Conservation (phyloP, 2,113 vertebrate genomes). For the Dasyornis broadbenti region DNA sequence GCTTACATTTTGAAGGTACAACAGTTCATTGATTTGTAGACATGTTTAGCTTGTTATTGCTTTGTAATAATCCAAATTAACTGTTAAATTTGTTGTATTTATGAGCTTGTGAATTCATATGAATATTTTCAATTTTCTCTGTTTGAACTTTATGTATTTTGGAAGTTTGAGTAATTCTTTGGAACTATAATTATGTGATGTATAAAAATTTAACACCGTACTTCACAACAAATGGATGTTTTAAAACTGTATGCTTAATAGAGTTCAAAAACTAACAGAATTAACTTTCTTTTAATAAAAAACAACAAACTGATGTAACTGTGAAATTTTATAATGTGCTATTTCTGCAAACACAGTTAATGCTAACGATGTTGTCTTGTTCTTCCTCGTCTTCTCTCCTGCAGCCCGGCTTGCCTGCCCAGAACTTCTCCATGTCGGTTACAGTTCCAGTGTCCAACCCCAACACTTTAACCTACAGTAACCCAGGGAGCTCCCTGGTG, state of each 20-base stretch:
- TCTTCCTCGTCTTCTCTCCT: conserved; percentile 3
- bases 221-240: background rate
- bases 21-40: background rate
- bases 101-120: background rate
- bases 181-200: background rate
- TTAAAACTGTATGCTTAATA: background rate
- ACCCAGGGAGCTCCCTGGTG: conserved; percentile 85
- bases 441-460: conserved; percentile 94
- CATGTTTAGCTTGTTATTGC: background rate
- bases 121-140: background rate
- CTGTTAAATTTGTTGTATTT: background rate
- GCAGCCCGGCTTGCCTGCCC: conserved; percentile 90
- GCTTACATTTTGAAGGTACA: conserved; percentile 32
- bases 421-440: conserved; percentile 98
- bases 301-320: background rate
- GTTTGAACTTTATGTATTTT: background rate
- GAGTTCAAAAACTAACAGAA: conserved; percentile 51
- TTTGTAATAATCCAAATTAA: conserved; percentile 38
- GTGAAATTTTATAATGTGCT: background rate
- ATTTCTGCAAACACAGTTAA: background rate
- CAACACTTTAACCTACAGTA: conserved; percentile 87
- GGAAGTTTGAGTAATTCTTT: background rate
- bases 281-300: conserved; percentile 4
- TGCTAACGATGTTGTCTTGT: background rate
- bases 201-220: background rate